Base-by-base conservation (phyloP, 2,888 invertebrate species). In the Microctonus hyperodae region DNA sequence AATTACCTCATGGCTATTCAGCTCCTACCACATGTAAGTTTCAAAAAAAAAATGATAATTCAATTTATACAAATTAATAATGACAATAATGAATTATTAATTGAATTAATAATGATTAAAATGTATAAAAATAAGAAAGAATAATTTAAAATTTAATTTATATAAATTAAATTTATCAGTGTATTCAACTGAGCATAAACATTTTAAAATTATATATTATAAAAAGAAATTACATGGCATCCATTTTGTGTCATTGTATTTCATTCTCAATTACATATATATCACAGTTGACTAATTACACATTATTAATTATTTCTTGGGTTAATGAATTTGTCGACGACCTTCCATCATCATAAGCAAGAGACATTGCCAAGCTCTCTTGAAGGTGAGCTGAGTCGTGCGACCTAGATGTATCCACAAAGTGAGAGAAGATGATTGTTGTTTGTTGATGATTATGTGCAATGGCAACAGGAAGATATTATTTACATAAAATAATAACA, bases 371-470 rank as follows among this genome's bases (percentile, higher is more conserved):
- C 72, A 72, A 69, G 74, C 69, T 77, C 69, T 77, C 33, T 33
- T 58, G 59, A 64, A 80, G 80, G 81, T 80, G 80, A 81, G 77
- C 79, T 78, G 75, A 78, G 77, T 78, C 80, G 81, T 79, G 80
- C 78, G 81, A 79, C 81, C 81, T 77, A 81, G 75, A 80, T 81
- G 78, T 79, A 71, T 74, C 65, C 69, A 66, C 65, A 67, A 69
- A 71, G 70, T 69, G 69, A 73, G 70, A 73, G 65, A 67, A 64
- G 68, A 51, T 37, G n/a, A n/a, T n/a, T n/a, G n/a, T n/a, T n/a
- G n/a, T n/a, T n/a, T 55, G 28, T 31, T 20, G 55, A 31, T 31
- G 16, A 56, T 56, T 33, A 33, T 58, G 56, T 9, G 6, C 3
- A 11, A 28, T 56, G 10, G 56, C 9, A 10, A 55, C 25, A 31